phyloP scores from a whole-genome alignment of 2,113 vertebrate genomes.

The western clawed frog (Xenopus tropicalis) region DNA sequence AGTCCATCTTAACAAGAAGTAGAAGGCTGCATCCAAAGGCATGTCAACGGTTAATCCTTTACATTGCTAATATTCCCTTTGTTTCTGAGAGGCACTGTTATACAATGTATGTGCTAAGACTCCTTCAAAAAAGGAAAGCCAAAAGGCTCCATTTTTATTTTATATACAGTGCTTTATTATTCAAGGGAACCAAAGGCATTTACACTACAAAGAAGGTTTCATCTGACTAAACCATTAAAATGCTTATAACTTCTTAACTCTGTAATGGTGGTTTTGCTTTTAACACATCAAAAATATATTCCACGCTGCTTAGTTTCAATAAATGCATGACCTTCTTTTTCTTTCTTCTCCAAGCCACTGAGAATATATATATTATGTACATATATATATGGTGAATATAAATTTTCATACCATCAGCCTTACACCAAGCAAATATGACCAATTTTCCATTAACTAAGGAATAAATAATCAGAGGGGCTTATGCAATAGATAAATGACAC shows the following conservation, averaged over 20 bases:
- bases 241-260: slow-evolving; percentile 12
- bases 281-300: background rate
- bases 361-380: too few species aligned
- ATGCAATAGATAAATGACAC: too few species aligned
- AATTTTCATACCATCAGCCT: too few species aligned
- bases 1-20: background rate
- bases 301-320: background rate
- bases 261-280: slow-evolving; percentile 13
- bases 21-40: too few species aligned
- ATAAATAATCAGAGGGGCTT: too few species aligned
- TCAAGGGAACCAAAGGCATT: slow-evolving; percentile 28
- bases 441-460: too few species aligned
- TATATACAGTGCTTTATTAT: slow-evolving; percentile 28
- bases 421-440: too few species aligned
- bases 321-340: background rate
- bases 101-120: too few species aligned
- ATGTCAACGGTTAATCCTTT: too few species aligned
- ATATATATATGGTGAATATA: too few species aligned
- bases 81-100: too few species aligned
- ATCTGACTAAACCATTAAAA: slow-evolving; percentile 24
- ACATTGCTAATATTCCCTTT: too few species aligned
- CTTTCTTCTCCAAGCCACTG: background rate
- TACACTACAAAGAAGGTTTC: slow-evolving; percentile 33
- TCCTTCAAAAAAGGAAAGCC: slow-evolving; percentile 9
- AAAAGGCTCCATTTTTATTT: slow-evolving; percentile 22